Base-by-base conservation (phyloP, 2,888 invertebrate species). In the Ferdinandea cuprea region DNA sequence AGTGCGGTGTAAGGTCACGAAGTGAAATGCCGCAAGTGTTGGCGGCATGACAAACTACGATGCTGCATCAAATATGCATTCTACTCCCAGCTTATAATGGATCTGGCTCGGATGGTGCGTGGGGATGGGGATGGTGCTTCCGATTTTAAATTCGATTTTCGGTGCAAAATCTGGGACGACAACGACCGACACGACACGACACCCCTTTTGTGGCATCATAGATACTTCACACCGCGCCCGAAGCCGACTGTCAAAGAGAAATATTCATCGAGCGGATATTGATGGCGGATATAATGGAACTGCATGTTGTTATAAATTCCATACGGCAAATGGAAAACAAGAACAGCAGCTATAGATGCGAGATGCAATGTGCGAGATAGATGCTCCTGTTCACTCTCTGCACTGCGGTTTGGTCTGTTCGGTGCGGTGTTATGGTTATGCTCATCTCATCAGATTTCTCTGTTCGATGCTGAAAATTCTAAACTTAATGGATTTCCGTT, bases 201-300 rank as follows among this genome's bases (percentile, higher is more conserved):
- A 9, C 17, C 35, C 50, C 42, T 46, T 54, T 56, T 17, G 17
- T 46, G n/a, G n/a, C 25, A 30, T 3, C 25, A 9, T 25, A 9
- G n/a, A 3, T 17, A 11, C 40, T 17, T 11, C 32, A 11, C 11
- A 7, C 40, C 40, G 40, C 35, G 21, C 42, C 42, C 40, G 58
- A 59, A 40, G 40, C 28, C 69, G 42, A 59, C 77, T 72, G 72
- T 73, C 83, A 83, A 83, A 83, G 72, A 68, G 83, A 83, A 83
- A 83, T 83, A 83, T 83, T 83, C 83, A 83, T 83, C 63, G 78
- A 73, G 73, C 78, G 83, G 78, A 83, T 83, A 83, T 83, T 78
- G 78, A 83, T 83, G 83, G 77, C 21, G 78, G 72, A 83, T 78
- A 83, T 83, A 83, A 78, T 78, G 72, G 83, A 78, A 73, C 66